Evolutionary conservation across 2,113 vertebrate genomes (phyloP).

Genomic region (Microcebus jonahi): DNA sequence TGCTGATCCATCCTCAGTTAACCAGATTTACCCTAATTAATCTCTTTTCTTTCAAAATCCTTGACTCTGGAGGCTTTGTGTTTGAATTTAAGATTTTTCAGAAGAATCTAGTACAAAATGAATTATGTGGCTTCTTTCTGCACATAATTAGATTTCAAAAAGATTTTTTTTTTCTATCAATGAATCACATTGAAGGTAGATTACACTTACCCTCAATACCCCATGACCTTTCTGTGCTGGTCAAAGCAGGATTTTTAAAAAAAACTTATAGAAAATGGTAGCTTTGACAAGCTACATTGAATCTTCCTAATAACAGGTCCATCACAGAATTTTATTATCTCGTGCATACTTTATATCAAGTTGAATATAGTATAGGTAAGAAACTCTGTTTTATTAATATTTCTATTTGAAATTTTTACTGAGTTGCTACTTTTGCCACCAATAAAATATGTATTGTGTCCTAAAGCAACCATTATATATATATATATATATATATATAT

Average conservation of each 20-base stretch:
- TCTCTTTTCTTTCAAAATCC: background rate
- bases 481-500: background rate
- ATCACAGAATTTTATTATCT: conserved; percentile 74
- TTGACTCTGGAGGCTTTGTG: conserved; percentile 64
- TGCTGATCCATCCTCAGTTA: background rate
- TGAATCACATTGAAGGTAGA: background rate
- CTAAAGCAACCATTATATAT: background rate
- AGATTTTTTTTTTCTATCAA: conserved; percentile 61
- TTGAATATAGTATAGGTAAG: background rate
- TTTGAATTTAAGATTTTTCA: conserved; percentile 60
- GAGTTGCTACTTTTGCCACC: background rate
- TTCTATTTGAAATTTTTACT: conserved; percentile 43
- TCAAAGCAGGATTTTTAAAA: conserved; percentile 70
- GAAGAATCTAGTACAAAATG: conserved; percentile 60
- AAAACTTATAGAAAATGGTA: conserved; percentile 58
- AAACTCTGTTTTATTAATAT: background rate
- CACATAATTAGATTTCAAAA: conserved; percentile 51
- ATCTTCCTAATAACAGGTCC: conserved; percentile 66
- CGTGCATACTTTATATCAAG: conserved; percentile 43
- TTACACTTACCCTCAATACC: conserved; percentile 60
- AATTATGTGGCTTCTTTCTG: conserved; percentile 56
- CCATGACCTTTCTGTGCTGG: conserved; percentile 57
- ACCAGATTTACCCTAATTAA: conserved; percentile 61
- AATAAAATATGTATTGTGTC: conserved; percentile 46
- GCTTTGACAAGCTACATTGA: conserved; percentile 48